These are phyloP conservation scores for human (Homo sapiens) DNA, from an alignment of 2,113 vertebrate species.

Conservation along the genomic window DNA sequence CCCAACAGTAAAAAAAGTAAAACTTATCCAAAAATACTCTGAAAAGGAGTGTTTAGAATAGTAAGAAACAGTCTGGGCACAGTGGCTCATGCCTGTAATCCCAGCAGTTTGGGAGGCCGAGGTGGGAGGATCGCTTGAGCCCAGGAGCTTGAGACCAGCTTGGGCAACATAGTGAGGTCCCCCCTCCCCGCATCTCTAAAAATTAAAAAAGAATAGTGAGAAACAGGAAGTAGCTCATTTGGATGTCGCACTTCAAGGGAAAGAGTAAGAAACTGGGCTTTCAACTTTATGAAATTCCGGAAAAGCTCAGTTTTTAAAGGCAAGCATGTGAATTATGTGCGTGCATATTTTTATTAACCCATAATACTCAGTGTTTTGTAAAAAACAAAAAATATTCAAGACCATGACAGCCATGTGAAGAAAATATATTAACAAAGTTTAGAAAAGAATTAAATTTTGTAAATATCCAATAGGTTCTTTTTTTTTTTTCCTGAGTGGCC, in stretches of 20 bases:
- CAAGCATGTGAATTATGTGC: too few species aligned
- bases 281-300: too few species aligned
- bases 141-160: too few species aligned
- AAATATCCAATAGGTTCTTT: not conserved
- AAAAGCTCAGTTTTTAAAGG: not conserved
- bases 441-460: not conserved
- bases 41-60: not conserved
- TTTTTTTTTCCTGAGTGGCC: not conserved
- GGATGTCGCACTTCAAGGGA: fast-evolving
- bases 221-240: not conserved
- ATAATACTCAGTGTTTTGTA: not conserved
- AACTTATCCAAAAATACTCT: not conserved
- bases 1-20: too few species aligned
- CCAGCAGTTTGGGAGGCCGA: too few species aligned
- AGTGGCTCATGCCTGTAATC: too few species aligned
- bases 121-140: too few species aligned
- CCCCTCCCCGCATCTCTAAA: too few species aligned
- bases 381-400: not conserved
- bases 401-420: not conserved
- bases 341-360: not conserved
- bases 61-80: not conserved
- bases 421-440: not conserved
- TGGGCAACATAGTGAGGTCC: too few species aligned
- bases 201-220: not conserved
- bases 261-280: not conserved